Percentiles rank a stretch among this genome's conserved stretches.
Evolutionary conservation across 2,113 vertebrate species (phyloP).

Genomic region (Zosterops pallidus): DNA sequence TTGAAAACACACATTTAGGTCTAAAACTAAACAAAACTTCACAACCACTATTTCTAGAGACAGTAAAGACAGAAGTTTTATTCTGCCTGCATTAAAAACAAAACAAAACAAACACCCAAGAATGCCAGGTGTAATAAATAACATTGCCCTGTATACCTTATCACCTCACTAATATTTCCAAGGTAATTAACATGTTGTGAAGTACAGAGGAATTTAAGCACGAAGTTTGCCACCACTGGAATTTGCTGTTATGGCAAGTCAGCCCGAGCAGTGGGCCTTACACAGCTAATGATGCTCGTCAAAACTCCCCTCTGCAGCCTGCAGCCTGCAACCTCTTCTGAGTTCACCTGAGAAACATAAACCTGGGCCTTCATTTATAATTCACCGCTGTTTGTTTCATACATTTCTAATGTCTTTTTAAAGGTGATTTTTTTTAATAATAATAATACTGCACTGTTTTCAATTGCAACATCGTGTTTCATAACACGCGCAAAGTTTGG

Average conservation of each 20-base stretch:
- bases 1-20: not conserved
- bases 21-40: not conserved
- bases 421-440: not conserved
- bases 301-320: not conserved
- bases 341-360: constrained; percentile 43
- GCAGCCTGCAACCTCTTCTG: not conserved
- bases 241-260: constrained; percentile 5
- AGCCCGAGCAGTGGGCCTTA: not conserved
- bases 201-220: not conserved
- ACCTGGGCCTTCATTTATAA: constrained; percentile 68
- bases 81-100: not conserved
- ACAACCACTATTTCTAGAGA: not conserved
- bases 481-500: not conserved
- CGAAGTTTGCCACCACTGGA: not conserved
- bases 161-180: constrained; percentile 11
- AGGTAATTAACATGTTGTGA: not conserved
- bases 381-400: constrained; percentile 52
- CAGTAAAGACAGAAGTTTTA: not conserved
- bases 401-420: constrained; percentile 34
- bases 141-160: not conserved
- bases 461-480: not conserved
- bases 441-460: not conserved
- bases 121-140: constrained; percentile 10
- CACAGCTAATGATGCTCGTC: not conserved
- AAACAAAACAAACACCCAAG: not conserved